Conservation (phyloP, 92 coral and sea anemone genomes). For the Muricea muricata region DNA sequence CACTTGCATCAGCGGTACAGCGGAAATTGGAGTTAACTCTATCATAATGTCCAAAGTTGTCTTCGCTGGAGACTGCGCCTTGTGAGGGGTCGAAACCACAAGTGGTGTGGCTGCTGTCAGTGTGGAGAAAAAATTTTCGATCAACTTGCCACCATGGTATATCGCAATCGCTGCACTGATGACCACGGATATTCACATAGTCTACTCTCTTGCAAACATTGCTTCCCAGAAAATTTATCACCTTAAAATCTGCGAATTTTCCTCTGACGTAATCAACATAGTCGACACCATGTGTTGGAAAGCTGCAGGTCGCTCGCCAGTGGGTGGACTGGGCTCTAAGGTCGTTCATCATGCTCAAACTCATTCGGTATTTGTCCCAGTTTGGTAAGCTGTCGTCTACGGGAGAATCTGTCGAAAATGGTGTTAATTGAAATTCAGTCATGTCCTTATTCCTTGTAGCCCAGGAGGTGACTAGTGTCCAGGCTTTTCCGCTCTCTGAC, state of each 20-base stretch:
- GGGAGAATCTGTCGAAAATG: constrained; percentile 9
- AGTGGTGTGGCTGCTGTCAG: not conserved
- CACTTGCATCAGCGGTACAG: not conserved
- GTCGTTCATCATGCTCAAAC: constrained; percentile 57
- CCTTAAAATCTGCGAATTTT: not conserved
- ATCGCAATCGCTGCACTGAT: constrained; percentile 8
- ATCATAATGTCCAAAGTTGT: not conserved
- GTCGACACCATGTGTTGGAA: not conserved
- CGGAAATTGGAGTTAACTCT: not conserved
- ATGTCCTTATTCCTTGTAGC: not conserved
- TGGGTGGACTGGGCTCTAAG: constrained; percentile 56
- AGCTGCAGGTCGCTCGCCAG: constrained; percentile 5
- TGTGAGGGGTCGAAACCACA: not conserved
- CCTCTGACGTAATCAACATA: constrained; percentile 17
- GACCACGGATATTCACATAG: constrained; percentile 38
- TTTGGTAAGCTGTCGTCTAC: constrained; percentile 69
- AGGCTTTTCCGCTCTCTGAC: not conserved
- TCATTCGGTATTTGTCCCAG: constrained; percentile 70
- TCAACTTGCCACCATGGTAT: constrained; percentile 15
- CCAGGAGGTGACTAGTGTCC: not conserved
- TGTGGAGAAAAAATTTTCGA: not conserved
- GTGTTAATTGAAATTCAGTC: not conserved
- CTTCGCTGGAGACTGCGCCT: not conserved
- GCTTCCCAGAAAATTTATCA: not conserved
- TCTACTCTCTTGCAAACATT: constrained; percentile 69